A percentile compares a stretch with the other conserved stretches of the same genome.
phyloP scores from a whole-genome alignment of 2,888 invertebrate species.

The Pandemis corylana region DNA sequence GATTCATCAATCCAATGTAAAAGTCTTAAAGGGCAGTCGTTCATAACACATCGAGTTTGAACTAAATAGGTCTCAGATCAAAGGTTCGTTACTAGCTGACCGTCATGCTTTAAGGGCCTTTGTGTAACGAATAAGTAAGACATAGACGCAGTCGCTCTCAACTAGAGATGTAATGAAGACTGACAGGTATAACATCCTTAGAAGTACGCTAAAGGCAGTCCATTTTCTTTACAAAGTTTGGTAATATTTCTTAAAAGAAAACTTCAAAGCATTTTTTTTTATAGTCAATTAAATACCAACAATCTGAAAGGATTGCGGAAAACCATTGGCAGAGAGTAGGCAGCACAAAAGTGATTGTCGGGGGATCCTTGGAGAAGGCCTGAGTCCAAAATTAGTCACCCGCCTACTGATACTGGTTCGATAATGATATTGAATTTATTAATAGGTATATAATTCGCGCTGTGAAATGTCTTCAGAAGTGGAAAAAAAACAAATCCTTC shows the following conservation, averaged over 20 bases:
- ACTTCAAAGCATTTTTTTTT: no score
- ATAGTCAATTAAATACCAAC: no score
- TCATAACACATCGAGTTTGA: background rate
- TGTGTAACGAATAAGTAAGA: background rate
- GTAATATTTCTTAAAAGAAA: background rate
- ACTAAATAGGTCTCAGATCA: conserved; percentile 1
- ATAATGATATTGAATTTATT: no score
- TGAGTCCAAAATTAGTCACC: no score
- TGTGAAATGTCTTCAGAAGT: no score
- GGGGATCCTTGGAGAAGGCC: no score
- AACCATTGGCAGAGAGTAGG: no score
- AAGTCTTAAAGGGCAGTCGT: background rate
- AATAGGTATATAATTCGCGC: no score
- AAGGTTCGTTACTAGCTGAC: background rate
- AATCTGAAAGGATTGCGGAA: no score
- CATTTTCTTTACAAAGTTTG: background rate
- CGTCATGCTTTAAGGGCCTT: background rate
- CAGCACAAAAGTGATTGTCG: no score
- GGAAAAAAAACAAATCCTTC: no score
- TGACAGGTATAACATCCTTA: background rate
- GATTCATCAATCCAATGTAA: background rate
- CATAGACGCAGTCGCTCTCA: background rate
- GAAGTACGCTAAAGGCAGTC: background rate
- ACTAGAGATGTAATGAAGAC: background rate
- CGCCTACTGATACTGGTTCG: no score